Base-by-base conservation (phyloP, 2,888 invertebrate species). In the Aromia moschata region DNA sequence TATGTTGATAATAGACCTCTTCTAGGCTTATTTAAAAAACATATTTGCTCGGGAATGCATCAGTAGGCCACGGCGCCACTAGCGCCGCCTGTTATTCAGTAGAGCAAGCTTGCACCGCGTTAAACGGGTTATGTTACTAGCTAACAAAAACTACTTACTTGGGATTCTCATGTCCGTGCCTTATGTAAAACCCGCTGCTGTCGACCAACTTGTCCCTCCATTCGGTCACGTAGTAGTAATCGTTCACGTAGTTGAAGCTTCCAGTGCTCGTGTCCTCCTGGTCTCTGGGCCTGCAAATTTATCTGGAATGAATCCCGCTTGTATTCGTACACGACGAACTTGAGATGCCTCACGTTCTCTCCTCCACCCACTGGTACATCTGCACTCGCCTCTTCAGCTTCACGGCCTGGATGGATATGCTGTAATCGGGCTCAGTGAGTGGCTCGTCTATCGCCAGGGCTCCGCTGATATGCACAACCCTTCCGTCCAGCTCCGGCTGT, bases 361-460 rank as follows among this genome's bases (percentile, higher is more conserved):
- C 92, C 73, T 96, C 95, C 56, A 94, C 86, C 96, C 96, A 96
- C 75, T 96, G 96, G 78, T 90, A 96, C 93, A 96, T 95, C 79
- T 96, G 95, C 0, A 94, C 95, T 55, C 92, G 83, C 59, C 94
- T 86, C 74, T 89, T 90, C 17, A 96, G 80, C 77, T 94, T 94
- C 0, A 94, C 92, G 1, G 94, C 90, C 70, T 89, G 86, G 1
- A 96, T 87, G 61, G 92, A 89, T 44, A 96, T 89, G 56, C 92
- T 92, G 78, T 95, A 96, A 60, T 92, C 91, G 0, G 90, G 89
- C 75, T 95, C 95, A 0, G 92, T 90, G 56, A 94, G 84, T 3
- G 94, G 94, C 75, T 94, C 93, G 7, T 89, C 85, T 43, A 94
- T 85, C 9, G 85, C 80, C 12, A 96, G 79, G 0, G 87, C 85